phyloP scores from a whole-genome alignment of 2,113 vertebrate genomes.

The Naja naja region DNA sequence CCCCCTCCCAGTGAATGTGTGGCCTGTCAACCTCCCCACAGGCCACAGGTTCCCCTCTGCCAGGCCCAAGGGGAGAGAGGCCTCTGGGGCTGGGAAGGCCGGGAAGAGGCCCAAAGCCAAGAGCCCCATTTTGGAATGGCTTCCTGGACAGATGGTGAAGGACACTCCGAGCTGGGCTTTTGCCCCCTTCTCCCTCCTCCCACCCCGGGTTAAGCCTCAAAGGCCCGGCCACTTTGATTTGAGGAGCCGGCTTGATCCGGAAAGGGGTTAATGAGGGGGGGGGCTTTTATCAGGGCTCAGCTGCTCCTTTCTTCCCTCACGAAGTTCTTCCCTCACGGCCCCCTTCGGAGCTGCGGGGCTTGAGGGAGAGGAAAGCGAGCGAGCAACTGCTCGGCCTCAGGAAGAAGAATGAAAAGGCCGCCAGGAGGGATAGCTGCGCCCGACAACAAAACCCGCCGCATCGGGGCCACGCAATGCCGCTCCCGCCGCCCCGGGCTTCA shows the following conservation, averaged over 20 bases:
- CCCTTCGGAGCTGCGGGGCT: conserved; percentile 7
- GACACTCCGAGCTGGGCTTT: conserved; percentile 62
- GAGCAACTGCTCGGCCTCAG: background rate
- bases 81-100: conserved; percentile 5
- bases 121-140: conserved; percentile 61
- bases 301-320: no score
- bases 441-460: background rate
- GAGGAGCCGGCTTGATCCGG: conserved; percentile 50
- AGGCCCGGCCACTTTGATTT: no score
- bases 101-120: conserved; percentile 46
- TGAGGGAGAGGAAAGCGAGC: conserved; percentile 15
- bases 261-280: background rate
- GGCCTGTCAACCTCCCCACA: conserved; percentile 25
- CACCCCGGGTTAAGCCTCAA: no score
- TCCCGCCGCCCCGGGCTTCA: background rate
- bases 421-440: background rate
- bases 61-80: conserved; percentile 17
- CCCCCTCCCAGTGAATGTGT: background rate
- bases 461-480: background rate
- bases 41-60: conserved; percentile 43
- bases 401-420: conserved; percentile 7
- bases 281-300: no score
- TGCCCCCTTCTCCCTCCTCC: conserved; percentile 49
- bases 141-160: conserved; percentile 73
- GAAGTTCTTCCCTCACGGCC: conserved; percentile 32